A percentile compares a stretch with the other conserved stretches of the same genome.
phyloP scores from a whole-genome alignment of 2,888 invertebrate species.

The Oasisia sp. region DNA sequence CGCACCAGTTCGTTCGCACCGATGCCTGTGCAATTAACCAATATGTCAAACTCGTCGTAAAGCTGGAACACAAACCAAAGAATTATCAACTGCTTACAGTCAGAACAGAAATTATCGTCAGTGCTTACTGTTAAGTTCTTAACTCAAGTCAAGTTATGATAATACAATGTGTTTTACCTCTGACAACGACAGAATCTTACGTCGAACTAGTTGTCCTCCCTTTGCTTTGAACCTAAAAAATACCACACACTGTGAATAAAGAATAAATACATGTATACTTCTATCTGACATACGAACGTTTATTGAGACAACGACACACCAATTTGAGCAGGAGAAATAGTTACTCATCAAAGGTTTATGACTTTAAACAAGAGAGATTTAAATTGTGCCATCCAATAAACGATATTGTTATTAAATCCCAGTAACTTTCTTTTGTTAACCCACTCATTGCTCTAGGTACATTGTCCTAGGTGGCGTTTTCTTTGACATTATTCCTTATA shows the following conservation, averaged over 20 bases:
- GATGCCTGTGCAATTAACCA: conserved; percentile 68
- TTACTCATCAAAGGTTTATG: not conserved
- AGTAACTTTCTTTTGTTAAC: not conserved
- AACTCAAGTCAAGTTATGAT: not conserved
- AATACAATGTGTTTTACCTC: not conserved
- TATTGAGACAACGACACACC: no score
- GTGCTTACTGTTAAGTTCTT: not conserved
- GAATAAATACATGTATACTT: not conserved
- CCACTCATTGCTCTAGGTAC: not conserved
- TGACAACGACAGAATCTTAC: not conserved
- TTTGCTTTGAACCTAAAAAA: not conserved
- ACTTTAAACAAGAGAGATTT: not conserved
- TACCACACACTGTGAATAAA: not conserved
- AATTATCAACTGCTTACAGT: not conserved
- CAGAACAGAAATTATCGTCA: not conserved
- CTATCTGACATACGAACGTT: not conserved
- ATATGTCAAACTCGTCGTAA: conserved; percentile 62
- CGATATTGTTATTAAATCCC: not conserved
- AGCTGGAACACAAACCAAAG: conserved; percentile 49
- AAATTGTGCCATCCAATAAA: not conserved
- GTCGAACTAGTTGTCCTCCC: not conserved
- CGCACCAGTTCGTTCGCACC: conserved; percentile 61
- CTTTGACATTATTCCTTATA: no score
- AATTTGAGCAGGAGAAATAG: no score
- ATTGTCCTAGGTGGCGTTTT: not conserved